Evolutionary conservation across 2,888 invertebrate species (phyloP), one percentile per base, ranked within the genome.

Genomic region (Cephus spinipes): DNA sequence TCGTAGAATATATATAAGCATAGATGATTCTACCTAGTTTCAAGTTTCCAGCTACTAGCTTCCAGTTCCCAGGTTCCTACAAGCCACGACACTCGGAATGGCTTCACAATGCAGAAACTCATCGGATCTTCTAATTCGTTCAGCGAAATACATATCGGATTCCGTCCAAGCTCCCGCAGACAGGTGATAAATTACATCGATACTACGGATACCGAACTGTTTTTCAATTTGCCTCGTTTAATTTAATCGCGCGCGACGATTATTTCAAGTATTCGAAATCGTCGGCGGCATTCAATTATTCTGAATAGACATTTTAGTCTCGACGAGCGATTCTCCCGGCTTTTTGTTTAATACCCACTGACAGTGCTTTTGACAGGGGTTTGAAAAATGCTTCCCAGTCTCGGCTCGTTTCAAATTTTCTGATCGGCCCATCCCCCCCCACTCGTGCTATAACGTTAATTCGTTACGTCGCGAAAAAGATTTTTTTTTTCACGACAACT

Each of bases 281-380:
- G 23, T 23, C 9, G 55, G 23, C 55, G 55, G 23, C 55, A 23
- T 55, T 55, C 23, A 55, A 55, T 55, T 55, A 55, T 55, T 55
- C 23, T 9, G 55, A 55, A 55, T 55, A 55, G 23, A 9, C 55
- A 23, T 23, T 55, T 55, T 23, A 55, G 55, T 55, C 55, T 6
- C 55, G 23, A 6, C 55, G 15, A 15, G 55, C 55, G 23, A 55
- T 23, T 23, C 23, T 23, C 23, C 1, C 23, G 1, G 55, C 23
- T 23, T 55, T 55, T 55, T 55, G 23, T 23, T 55, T 55, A 55
- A 55, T 55, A 55, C 55, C 55, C 23, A 55, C 55, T 76, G 76
- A 83, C 82, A 77, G 81, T 86, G 86, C 84, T 82, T 85, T 86
- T 86, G 85, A 85, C 84, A 83, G 82, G 79, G 80, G 81, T 80